Percentiles rank a stretch among this genome's conserved stretches.
Conservation (phyloP, 2,797 vertebrate species). For the Betta splendens region DNA sequence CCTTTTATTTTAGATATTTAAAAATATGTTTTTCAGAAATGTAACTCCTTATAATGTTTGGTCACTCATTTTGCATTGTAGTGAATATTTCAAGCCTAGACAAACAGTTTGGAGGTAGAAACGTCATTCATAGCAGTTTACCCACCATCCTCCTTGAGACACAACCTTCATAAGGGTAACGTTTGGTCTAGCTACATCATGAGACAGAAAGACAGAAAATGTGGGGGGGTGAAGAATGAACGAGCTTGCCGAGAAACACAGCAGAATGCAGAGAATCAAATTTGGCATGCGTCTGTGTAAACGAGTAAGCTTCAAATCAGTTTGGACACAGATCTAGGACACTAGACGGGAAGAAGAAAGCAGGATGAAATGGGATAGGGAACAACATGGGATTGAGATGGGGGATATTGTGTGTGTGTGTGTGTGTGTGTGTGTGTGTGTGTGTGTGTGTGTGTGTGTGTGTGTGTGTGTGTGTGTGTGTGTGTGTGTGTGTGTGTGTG, state of each 20-base stretch:
- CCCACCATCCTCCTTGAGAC: constrained; percentile 20
- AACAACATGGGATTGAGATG: constrained; percentile 67
- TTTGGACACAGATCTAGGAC: constrained; percentile 83
- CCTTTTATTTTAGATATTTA: constrained; percentile 21
- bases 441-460: constrained; percentile 47
- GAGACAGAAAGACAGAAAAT: constrained; percentile 64
- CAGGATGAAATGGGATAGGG: constrained; percentile 74
- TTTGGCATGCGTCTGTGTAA: constrained; percentile 78
- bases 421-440: constrained; percentile 51
- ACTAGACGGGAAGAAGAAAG: constrained; percentile 73
- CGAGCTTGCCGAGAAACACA: constrained; percentile 66
- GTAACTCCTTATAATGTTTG: constrained; percentile 7
- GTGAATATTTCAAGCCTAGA: background rate
- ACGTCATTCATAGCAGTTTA: constrained; percentile 3
- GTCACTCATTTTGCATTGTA: constrained; percentile 1
- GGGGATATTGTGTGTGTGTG: constrained; percentile 46
- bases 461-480: constrained; percentile 51
- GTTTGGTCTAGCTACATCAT: constrained; percentile 61
- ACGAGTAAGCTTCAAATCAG: constrained; percentile 82
- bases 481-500: constrained; percentile 49
- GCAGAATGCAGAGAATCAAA: constrained; percentile 80
- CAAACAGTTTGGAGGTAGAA: background rate
- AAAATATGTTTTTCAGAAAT: constrained; percentile 19
- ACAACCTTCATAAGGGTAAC: constrained; percentile 56
- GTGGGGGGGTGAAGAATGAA: constrained; percentile 22